These are phyloP conservation scores for Zaprionus tsacasi DNA, from an alignment of 1,140 invertebrate genomes.

Conservation along the genomic window DNA sequence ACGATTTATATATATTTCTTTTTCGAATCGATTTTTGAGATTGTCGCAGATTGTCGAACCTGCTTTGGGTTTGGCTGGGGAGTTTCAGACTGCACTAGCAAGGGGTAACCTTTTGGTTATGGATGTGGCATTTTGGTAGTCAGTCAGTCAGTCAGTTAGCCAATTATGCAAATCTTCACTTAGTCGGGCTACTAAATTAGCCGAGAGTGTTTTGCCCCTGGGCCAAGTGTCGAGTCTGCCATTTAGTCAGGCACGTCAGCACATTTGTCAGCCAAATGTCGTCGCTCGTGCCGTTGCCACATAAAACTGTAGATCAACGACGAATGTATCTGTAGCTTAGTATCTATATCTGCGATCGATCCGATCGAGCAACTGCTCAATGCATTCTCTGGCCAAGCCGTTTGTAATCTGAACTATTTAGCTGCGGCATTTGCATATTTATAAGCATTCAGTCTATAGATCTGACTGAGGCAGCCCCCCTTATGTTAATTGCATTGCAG, in stretches of 20 bases:
- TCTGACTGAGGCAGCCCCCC: too few relatives aligned
- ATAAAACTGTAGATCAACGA: conserved; percentile 46
- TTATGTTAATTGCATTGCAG: conserved; percentile 75
- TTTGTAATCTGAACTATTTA: conserved; percentile 74
- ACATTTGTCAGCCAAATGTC: conserved; percentile 63
- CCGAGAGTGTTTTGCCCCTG: conserved; percentile 17
- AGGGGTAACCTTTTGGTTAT: conserved; percentile 50
- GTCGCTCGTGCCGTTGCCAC: conserved; percentile 57
- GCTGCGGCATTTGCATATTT: conserved; percentile 67
- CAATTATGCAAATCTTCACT: conserved; percentile 67
- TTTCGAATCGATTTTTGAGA: background rate
- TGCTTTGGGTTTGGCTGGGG: conserved; percentile 4
- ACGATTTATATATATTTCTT: conserved; percentile 19
- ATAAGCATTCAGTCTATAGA: conserved; percentile 51
- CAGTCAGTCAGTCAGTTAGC: conserved; percentile 43
- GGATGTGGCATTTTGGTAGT: conserved; percentile 61
- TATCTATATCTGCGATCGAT: background rate
- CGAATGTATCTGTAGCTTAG: conserved; percentile 25
- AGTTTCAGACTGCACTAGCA: conserved; percentile 16
- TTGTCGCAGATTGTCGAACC: conserved; percentile 27
- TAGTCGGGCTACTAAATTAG: conserved; percentile 2
- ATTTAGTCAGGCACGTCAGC: conserved; percentile 40
- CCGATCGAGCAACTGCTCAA: background rate
- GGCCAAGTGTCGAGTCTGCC: conserved; percentile 48
- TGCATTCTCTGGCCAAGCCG: conserved; percentile 31